Conservation (phyloP, 1,140 invertebrate genomes). For the Leptonema lineaticorne region DNA sequence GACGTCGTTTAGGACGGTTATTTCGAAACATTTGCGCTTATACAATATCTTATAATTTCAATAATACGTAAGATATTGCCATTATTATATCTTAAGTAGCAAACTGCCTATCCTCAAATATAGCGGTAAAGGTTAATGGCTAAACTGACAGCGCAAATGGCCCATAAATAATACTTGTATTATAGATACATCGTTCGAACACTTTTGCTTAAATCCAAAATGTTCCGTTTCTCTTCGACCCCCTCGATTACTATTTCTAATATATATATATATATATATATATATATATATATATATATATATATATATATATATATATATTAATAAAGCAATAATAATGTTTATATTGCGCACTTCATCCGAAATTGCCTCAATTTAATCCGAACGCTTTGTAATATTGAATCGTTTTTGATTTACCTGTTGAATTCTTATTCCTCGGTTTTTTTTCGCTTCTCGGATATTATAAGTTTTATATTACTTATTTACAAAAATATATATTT, state of each 20-base stretch:
- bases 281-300: too few species aligned
- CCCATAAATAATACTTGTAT: conserved; percentile 36
- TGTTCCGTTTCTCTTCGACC: neutral
- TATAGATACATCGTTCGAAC: conserved; percentile 25
- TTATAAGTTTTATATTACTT: too few species aligned
- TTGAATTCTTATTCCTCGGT: too few species aligned
- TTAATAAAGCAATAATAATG: too few species aligned
- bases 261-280: too few species aligned
- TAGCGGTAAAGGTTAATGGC: conserved; percentile 40
- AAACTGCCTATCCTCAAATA: conserved; percentile 38
- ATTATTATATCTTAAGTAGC: conserved; percentile 39
- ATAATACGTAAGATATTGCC: conserved; percentile 33
- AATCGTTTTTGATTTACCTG: too few species aligned
- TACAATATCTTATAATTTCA: conserved; percentile 30
- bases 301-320: too few species aligned
- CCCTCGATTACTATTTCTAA: neutral
- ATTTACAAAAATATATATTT: too few species aligned
- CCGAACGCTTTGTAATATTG: too few species aligned
- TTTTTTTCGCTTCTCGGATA: too few species aligned
- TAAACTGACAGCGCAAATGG: conserved; percentile 36
- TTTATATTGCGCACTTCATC: too few species aligned
- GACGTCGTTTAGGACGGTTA: neutral
- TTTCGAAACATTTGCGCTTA: neutral
- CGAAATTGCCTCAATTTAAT: too few species aligned
- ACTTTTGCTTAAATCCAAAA: conserved; percentile 13